Evolutionary conservation across 2,888 invertebrate species (phyloP).

Genomic region (Pheosia gnoma): DNA sequence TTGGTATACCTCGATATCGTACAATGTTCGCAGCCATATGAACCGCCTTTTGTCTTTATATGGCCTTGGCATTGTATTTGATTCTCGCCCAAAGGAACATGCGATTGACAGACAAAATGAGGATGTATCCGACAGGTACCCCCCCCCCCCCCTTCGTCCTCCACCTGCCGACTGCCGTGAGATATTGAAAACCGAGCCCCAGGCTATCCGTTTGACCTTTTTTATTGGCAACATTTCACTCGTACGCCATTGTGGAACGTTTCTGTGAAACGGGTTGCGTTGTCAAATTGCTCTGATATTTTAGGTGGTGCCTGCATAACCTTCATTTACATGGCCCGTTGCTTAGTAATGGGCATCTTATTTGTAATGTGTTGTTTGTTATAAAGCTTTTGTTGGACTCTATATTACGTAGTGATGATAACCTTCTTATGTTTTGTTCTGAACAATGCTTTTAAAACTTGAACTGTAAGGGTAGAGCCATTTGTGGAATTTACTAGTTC

Average conservation of each 20-base stretch:
- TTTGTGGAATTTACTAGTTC: too few species aligned
- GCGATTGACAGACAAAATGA: conserved; percentile 70
- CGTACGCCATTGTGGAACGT: conserved; percentile 73
- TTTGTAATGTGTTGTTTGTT: conserved; percentile 43
- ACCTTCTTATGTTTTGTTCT: background rate
- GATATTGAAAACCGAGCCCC: conserved; percentile 77
- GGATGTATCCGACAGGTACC: conserved; percentile 63
- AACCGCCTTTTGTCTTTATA: background rate
- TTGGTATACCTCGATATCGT: too few species aligned
- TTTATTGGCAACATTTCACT: conserved; percentile 80
- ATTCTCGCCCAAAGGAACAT: conserved; percentile 48
- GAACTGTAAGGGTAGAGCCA: too few species aligned
- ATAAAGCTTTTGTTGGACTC: conserved; percentile 31
- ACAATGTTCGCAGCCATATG: too few species aligned
- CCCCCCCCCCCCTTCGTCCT: conserved; percentile 34
- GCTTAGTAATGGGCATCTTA: conserved; percentile 55
- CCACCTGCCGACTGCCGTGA: conserved; percentile 62
- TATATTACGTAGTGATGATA: conserved; percentile 21
- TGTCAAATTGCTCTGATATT: conserved; percentile 75
- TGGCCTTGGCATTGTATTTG: conserved; percentile 28
- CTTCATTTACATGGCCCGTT: conserved; percentile 61
- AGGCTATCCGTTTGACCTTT: conserved; percentile 75
- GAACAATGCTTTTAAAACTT: background rate
- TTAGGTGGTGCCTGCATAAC: conserved; percentile 58
- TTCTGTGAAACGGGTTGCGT: conserved; percentile 69